Percentiles rank a stretch among this genome's conserved stretches.
Evolutionary conservation across 1,140 invertebrate species (phyloP).

Genomic region (Sinella curviseta): DNA sequence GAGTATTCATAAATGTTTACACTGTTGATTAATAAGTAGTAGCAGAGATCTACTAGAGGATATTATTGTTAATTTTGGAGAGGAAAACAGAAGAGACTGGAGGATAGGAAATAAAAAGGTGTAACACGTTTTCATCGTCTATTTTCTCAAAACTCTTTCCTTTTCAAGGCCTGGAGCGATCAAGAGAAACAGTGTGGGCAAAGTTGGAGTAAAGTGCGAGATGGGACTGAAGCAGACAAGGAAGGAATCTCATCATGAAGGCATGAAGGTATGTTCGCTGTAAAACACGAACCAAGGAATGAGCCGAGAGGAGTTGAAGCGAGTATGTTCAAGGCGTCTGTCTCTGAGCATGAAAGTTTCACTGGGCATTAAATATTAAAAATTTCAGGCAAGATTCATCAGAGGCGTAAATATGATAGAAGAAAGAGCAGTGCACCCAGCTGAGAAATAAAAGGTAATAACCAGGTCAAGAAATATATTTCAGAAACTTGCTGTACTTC

Average conservation of each 20-base stretch:
- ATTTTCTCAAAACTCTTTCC: not conserved
- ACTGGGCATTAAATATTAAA: conserved; percentile 12
- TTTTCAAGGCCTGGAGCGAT: conserved; percentile 3
- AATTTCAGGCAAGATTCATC: conserved; percentile 11
- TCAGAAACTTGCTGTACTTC: conserved; percentile 4
- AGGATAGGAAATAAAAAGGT: no score
- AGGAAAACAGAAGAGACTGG: no score
- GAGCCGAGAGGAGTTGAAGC: not conserved
- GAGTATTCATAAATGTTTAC: no score
- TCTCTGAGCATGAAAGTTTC: not conserved
- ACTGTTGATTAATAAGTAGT: no score
- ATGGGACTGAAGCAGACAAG: no score
- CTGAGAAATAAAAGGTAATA: conserved; percentile 18
- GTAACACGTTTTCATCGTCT: no score
- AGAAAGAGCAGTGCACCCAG: not conserved
- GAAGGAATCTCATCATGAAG: no score
- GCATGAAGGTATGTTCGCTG: no score
- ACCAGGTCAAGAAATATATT: conserved; percentile 15
- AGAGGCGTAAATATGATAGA: not conserved
- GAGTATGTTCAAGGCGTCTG: not conserved
- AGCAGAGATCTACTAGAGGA: no score
- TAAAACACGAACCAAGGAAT: no score
- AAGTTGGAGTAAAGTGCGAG: no score
- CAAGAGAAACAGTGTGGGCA: not conserved
- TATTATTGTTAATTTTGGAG: no score